Percentiles rank a stretch among this genome's conserved stretches.
phyloP scores from a whole-genome alignment of 2,888 invertebrate genomes.

The Dendrolimus pini region DNA sequence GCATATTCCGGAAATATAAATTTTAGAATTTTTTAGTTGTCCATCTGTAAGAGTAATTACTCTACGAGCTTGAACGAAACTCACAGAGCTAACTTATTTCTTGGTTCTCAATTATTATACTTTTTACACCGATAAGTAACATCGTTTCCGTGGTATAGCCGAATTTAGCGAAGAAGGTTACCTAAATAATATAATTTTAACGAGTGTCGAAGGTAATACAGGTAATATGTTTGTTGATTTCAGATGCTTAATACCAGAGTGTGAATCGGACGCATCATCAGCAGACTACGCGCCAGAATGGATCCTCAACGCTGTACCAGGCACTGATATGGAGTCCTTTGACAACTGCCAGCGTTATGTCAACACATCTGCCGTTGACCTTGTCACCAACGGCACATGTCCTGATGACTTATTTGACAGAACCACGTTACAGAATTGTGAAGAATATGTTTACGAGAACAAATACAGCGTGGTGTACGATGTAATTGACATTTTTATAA shows the following conservation, averaged over 20 bases:
- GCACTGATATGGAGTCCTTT: constrained; percentile 24
- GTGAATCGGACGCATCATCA: constrained; percentile 23
- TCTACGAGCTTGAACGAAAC: too few relatives aligned
- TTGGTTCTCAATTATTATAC: too few relatives aligned
- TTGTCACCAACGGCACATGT: constrained; percentile 22
- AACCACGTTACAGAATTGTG: constrained; percentile 26
- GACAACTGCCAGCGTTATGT: constrained; percentile 65
- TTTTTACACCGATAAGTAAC: too few relatives aligned
- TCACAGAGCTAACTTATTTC: too few relatives aligned
- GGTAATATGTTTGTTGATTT: constrained; percentile 1
- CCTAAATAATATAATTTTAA: too few relatives aligned
- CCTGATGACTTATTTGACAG: constrained; percentile 42
- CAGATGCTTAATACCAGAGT: constrained; percentile 47
- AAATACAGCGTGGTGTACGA: constrained; percentile 54
- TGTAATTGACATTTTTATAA: constrained; percentile 27
- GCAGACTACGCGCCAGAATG: constrained; percentile 50
- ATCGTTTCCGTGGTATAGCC: too few relatives aligned
- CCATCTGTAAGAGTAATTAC: too few relatives aligned
- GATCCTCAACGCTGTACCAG: constrained; percentile 62
- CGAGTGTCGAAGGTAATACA: too few relatives aligned
- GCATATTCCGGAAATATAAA: too few relatives aligned
- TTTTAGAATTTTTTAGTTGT: too few relatives aligned
- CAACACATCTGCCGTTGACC: constrained; percentile 11
- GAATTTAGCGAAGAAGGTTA: too few relatives aligned
- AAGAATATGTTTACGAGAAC: constrained; percentile 44